phyloP scores from a whole-genome alignment of 2,888 invertebrate genomes.

The Amblyjoppa fuscipennis region DNA sequence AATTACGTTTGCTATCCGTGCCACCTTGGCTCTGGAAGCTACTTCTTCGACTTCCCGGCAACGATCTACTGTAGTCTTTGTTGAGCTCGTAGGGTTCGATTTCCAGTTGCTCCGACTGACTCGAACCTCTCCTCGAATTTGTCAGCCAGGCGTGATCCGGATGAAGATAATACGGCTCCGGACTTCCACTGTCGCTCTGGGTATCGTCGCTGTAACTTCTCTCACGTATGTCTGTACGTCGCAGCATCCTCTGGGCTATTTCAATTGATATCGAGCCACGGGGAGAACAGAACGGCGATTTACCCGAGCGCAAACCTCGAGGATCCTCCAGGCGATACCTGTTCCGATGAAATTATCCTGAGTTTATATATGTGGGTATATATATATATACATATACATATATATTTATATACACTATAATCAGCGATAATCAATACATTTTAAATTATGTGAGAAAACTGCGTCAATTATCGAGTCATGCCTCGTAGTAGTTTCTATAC shows the following conservation, averaged over 20 bases:
- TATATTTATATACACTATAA: too few relatives aligned
- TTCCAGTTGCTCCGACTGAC: constrained; percentile 94
- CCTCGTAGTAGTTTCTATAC: too few relatives aligned
- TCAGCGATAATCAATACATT: too few relatives aligned
- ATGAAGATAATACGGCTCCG: constrained; percentile 89
- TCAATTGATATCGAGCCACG: constrained; percentile 91
- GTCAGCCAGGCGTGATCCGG: constrained; percentile 94
- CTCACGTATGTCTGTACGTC: constrained; percentile 91
- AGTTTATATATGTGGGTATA: neutral
- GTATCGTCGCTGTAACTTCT: constrained; percentile 85
- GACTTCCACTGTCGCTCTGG: constrained; percentile 84
- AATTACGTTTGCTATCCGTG: constrained; percentile 83
- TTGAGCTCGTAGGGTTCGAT: constrained; percentile 94
- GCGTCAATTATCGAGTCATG: too few relatives aligned
- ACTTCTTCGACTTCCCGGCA: constrained; percentile 94
- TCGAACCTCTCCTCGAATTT: constrained; percentile 94
- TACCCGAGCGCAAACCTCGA: constrained; percentile 88
- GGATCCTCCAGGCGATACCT: constrained; percentile 94
- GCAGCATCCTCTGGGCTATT: constrained; percentile 88
- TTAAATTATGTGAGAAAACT: too few relatives aligned
- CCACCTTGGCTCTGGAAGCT: constrained; percentile 89
- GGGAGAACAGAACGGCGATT: constrained; percentile 92
- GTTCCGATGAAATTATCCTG: neutral
- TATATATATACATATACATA: too few relatives aligned
- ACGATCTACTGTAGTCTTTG: constrained; percentile 94